phyloP scores from a whole-genome alignment of 2,797 vertebrate species.

The Intellagama lesueurii region DNA sequence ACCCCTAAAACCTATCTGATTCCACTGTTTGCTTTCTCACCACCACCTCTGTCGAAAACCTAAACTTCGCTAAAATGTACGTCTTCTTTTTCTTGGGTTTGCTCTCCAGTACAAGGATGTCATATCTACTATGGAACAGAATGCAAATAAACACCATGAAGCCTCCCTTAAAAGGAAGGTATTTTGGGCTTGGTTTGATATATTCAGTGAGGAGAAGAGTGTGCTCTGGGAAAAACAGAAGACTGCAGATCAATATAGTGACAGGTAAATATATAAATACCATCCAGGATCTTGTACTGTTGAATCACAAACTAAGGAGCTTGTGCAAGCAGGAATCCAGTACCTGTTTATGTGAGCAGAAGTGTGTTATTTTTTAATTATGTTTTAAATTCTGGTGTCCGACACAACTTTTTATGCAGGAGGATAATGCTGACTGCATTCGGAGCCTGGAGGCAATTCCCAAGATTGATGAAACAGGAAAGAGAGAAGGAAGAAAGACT shows the following conservation, averaged over 20 bases:
- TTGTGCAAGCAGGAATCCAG: too few species aligned
- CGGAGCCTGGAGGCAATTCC: constrained; percentile 84
- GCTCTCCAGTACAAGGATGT: constrained; percentile 77
- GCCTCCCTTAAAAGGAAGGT: constrained; percentile 79
- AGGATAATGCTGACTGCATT: constrained; percentile 76
- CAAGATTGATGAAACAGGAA: constrained; percentile 79
- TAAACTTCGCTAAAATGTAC: constrained; percentile 16
- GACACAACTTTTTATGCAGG: constrained; percentile 74
- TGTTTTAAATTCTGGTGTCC: neutral
- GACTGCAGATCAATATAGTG: constrained; percentile 79
- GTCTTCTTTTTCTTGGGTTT: constrained; percentile 35
- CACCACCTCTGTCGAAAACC: constrained; percentile 10
- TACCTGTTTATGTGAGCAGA: too few species aligned
- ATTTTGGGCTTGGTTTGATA: constrained; percentile 82
- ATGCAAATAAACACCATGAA: constrained; percentile 69
- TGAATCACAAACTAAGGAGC: too few species aligned
- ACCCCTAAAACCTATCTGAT: neutral
- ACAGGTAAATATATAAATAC: constrained; percentile 79
- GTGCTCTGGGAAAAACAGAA: constrained; percentile 75
- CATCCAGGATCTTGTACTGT: too few species aligned
- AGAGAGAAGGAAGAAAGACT: constrained; percentile 83
- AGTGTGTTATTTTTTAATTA: too few species aligned
- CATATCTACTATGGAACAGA: constrained; percentile 75
- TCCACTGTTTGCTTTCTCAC: constrained; percentile 29
- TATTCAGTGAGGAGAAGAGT: constrained; percentile 76